Evolutionary conservation across 2,797 vertebrate species (phyloP), one percentile per base, ranked within the genome.

Genomic region (Acanthurus leucopareius): DNA sequence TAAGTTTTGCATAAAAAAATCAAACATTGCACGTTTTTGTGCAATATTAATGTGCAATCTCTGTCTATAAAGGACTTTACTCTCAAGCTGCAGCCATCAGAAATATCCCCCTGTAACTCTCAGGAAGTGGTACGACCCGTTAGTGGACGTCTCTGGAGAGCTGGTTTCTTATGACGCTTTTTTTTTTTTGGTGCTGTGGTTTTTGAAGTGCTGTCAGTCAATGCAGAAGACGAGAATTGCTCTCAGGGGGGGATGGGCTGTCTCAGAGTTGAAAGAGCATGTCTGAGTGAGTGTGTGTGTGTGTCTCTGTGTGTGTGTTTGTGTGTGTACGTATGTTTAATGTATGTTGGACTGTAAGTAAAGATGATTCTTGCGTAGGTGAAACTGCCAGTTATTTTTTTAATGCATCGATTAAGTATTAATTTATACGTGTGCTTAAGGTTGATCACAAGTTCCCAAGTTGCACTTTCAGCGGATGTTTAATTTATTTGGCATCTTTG

Each of bases 121-220:
- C 51, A 60, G 78, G 52, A 88, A 65, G 52, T 86, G 79, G 82
- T 83, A 82, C 62, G n/a, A 57, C 61, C 84, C 48, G 8, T 58
- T 66, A 48, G 63, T 19, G 20, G 53, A 61, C 3, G 53, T 67
- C 76, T 79, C 73, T 19, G 13, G 64, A 80, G 77, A 54, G 20
- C 52, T 25, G 2, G 35, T 72, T 69, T 74, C 56, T 65, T 79
- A 20, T 69, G 82, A 70, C 63, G 44, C 44, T 54, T 45, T 54
- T 45, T 56, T 38, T 13, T 60, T 60, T 65, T 42, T 35, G 45
- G 49, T 45, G 62, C n/a, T 72, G 1, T 63, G 73, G 6, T 71
- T 69, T 84, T 75, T 85, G 35, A 82, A 77, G 73, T 65, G 66
- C 73, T 79, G 89, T 88, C 89, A 81, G 73, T 88, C 80, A 75